Evolutionary conservation across 2,888 invertebrate species (phyloP).

Genomic region (Dolichomitus sp.): DNA sequence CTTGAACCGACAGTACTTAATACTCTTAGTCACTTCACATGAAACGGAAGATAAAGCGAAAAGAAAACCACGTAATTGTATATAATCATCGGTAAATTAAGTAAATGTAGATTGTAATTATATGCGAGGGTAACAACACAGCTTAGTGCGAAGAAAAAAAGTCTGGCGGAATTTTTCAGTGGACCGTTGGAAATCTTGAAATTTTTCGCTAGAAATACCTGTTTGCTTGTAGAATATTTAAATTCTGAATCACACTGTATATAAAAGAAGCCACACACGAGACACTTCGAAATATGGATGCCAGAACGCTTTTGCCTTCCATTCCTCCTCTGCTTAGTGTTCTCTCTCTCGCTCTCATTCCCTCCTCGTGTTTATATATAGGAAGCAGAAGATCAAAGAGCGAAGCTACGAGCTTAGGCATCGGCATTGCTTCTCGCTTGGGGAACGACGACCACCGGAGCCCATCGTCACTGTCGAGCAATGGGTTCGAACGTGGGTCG

Average conservation of each 20-base stretch:
- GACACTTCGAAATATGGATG: slow-evolving; percentile 74
- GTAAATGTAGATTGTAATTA: neutral
- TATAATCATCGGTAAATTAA: neutral
- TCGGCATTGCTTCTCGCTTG: slow-evolving; percentile 71
- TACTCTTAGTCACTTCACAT: neutral
- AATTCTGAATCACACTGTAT: slow-evolving; percentile 39
- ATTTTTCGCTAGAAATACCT: neutral
- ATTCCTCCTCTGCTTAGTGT: slow-evolving; percentile 35
- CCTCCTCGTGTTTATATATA: slow-evolving; percentile 83
- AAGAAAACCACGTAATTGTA: slow-evolving; percentile 2
- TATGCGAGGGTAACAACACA: neutral
- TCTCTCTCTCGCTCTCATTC: slow-evolving; percentile 48
- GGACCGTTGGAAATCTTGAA: neutral
- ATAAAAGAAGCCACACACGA: slow-evolving; percentile 57
- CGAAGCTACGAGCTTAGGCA: slow-evolving; percentile 81
- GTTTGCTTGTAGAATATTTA: slow-evolving; percentile 8
- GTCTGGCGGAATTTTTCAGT: neutral
- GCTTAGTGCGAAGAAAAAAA: neutral
- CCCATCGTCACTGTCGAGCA: slow-evolving; percentile 69
- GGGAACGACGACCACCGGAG: slow-evolving; percentile 67
- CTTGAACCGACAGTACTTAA: neutral
- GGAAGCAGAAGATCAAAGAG: slow-evolving; percentile 85
- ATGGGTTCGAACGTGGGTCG: slow-evolving; percentile 43
- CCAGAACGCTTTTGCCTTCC: slow-evolving; percentile 49
- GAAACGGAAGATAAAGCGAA: neutral